Evolutionary conservation across 2,113 vertebrate species (phyloP), one percentile per base, ranked within the genome.

Genomic region (Lampris megalopsis): DNA sequence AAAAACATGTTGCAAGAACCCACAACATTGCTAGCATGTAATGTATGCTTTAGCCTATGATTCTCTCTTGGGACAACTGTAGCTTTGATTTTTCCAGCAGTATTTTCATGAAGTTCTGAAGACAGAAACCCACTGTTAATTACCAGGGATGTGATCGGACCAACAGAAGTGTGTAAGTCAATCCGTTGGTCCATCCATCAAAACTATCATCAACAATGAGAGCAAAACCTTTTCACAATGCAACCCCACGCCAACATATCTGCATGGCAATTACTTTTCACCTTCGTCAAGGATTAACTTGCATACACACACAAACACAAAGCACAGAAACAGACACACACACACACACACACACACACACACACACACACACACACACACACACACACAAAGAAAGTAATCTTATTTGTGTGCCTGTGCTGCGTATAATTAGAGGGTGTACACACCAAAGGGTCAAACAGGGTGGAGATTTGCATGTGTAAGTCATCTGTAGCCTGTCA

Each of bases 181-280:
- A 89, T 88, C 82, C 72, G 86, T 54, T 35, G 71, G 84, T 79
- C 74, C 68, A 91, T 92, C 90, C 85, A 91, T 91, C 90, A 92
- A 87, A 88, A 92, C 77, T 86, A 91, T 90, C 94, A 93, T 93
- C 93, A 91, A 89, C 86, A 88, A 83, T 90, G 81, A 92, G 91
- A 93, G 92, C 82, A 83, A 93, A 96, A 95, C 95, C 94, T 97
- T 97, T 97, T 96, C 95, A 96, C 93, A 88, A 91, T 95, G 94
- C 94, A 93, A 92, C 93, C 57, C 71, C 75, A 68, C 88, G 92
- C 88, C 78, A 92, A 93, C 89, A 93, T 95, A 97, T 97, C 96
- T 97, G 97, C 97, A 98, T 97, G 96, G 94, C 96, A 98, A 99
- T 98, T 97, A 95, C 96, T 97, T 99, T 99, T 96, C 94, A 94